Base-by-base conservation (phyloP, 2,113 vertebrate genomes). In the Paramisgurnus dabryanus region DNA sequence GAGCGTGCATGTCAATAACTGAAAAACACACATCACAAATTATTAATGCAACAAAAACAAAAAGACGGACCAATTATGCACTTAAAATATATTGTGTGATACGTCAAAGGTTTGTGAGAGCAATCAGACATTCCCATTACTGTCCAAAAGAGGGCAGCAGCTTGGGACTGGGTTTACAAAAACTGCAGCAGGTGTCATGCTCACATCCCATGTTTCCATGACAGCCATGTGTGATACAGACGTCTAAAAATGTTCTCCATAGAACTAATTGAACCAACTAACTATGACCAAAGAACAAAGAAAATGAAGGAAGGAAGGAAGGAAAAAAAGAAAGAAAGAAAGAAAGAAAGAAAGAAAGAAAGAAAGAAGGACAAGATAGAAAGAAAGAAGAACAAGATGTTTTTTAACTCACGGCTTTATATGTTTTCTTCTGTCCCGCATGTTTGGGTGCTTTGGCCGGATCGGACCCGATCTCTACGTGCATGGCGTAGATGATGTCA, bases 401-500 rank as follows among this genome's bases (percentile, higher is more conserved):
- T n/a, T 17, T 10, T 11, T 77, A 49, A 70, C 96, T 94, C 90
- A 99, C 97, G 92, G 97, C 97, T 92, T 97, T 96, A 92, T 99
- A 99, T 83, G 97, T 98, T 92, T 98, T 98, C 94, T 99, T 99
- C 89, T 99, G 97, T 87, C 97, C 97, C 0, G 97, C 97, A 70
- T 99, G 97, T 90, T 98, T 99, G 86, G 96, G 96, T 69, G 94
- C 94, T 89, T 96, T 94, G 90, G 95, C 95, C 0, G 95, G 95
- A 88, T 98, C 97, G 0, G 95, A 93, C 0, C 96, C 95, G 91
- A 95, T 97, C 93, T 99, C 97, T 92, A 99, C 97, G 70, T 98
- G 97, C 97, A 98, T 98, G 79, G 97, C 96, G 85, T 99, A 99
- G 90, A 99, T 99, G 95, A 99, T 99, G 94, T 98, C 95, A 83